Conservation (phyloP, 2,888 invertebrate species). For the Thereva nobilitata region DNA sequence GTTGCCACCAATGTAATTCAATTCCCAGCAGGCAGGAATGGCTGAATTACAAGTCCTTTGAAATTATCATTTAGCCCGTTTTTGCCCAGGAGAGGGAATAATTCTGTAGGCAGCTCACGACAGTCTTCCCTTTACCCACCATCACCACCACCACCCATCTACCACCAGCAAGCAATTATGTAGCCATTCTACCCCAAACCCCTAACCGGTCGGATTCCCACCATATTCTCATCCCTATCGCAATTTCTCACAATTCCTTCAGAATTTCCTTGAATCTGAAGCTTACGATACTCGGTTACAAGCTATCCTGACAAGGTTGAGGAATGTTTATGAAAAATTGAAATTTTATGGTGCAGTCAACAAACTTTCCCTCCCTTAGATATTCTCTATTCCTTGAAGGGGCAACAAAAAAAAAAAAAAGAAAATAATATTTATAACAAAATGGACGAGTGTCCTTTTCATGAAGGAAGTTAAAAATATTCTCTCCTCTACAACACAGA, state of each 20-base stretch:
- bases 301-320: slow-evolving; percentile 5
- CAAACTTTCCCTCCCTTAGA: neutral
- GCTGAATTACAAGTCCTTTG: slow-evolving; percentile 7
- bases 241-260: too few relatives aligned
- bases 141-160: neutral
- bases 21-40: neutral
- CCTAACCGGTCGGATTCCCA: too few relatives aligned
- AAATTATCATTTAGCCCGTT: slow-evolving; percentile 6
- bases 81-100: neutral
- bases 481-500: too few relatives aligned
- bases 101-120: neutral
- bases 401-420: neutral
- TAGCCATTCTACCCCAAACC: neutral
- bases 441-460: too few relatives aligned
- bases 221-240: too few relatives aligned
- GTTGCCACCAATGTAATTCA: too few relatives aligned
- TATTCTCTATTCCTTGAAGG: neutral
- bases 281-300: neutral
- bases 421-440: too few relatives aligned
- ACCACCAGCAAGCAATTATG: slow-evolving; percentile 8
- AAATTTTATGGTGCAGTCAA: slow-evolving; percentile 8
- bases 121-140: too few relatives aligned
- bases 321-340: slow-evolving; percentile 15
- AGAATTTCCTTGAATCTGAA: neutral
- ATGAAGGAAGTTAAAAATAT: too few relatives aligned